These are phyloP conservation scores for Amphiprion ocellaris DNA, from an alignment of 2,113 vertebrate genomes.

Conservation along the genomic window DNA sequence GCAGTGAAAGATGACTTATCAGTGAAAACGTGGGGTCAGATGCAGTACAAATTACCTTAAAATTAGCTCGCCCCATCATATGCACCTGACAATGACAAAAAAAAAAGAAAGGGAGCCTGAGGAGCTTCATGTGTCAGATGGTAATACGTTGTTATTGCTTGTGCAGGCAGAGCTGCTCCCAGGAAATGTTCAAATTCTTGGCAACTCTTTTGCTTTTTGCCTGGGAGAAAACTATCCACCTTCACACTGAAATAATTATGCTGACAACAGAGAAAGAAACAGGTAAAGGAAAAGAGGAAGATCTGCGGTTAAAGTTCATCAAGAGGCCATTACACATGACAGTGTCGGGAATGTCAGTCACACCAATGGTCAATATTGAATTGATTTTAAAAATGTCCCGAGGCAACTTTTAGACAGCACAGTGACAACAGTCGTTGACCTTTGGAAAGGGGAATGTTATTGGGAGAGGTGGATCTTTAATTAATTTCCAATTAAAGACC, in stretches of 20 bases:
- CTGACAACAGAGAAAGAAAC: not conserved
- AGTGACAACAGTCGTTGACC: conserved; percentile 3
- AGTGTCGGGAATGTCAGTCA: conserved; percentile 19
- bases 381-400: conserved; percentile 11
- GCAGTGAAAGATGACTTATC: conserved; percentile 23
- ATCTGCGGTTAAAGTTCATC: conserved; percentile 21
- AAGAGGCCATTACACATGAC: conserved; percentile 26
- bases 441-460: not conserved
- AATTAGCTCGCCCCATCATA: conserved; percentile 16
- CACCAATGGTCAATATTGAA: conserved; percentile 5
- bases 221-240: not conserved
- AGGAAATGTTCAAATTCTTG: not conserved
- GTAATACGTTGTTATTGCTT: not conserved
- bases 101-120: conserved; percentile 6
- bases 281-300: not conserved
- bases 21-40: conserved; percentile 39
- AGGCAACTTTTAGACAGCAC: conserved; percentile 17
- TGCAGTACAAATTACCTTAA: conserved; percentile 31
- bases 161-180: not conserved
- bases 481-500: conserved; percentile 52
- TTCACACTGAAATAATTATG: conserved; percentile 3
- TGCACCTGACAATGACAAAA: conserved; percentile 7
- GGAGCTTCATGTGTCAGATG: conserved; percentile 7
- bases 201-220: not conserved
- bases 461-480: not conserved